Conservation (phyloP, 2,797 vertebrate species). For the Bradypodion ventrale region DNA sequence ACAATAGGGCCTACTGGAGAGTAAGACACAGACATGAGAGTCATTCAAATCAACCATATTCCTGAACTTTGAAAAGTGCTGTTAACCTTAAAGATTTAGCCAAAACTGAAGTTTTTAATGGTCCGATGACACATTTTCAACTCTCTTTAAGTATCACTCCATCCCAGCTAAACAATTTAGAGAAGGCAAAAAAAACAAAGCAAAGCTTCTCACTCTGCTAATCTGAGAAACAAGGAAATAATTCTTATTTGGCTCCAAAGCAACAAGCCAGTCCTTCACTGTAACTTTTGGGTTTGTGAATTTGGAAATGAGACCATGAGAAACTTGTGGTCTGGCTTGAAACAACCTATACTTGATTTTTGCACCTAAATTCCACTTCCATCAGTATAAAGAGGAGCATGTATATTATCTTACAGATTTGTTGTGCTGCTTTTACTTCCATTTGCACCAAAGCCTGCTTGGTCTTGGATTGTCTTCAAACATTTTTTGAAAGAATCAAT, state of each 20-base stretch:
- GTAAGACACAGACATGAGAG: too few relatives aligned
- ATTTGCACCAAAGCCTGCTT: not conserved
- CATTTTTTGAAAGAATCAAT: too few relatives aligned
- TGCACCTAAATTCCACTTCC: not conserved
- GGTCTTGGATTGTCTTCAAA: not conserved
- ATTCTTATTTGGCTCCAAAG: not conserved
- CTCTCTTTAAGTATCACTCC: too few relatives aligned
- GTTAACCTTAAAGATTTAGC: too few relatives aligned
- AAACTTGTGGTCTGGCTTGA: not conserved
- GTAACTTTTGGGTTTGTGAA: not conserved
- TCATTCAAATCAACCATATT: too few relatives aligned
- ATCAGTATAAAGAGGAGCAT: not conserved
- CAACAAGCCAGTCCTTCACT: not conserved
- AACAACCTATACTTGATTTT: not conserved
- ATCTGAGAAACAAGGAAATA: not conserved
- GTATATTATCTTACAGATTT: not conserved
- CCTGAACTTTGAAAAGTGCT: too few relatives aligned
- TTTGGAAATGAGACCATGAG: not conserved
- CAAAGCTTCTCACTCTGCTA: not conserved
- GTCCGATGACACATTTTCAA: too few relatives aligned
- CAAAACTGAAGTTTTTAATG: too few relatives aligned
- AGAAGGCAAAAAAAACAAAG: not conserved
- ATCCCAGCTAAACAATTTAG: not conserved
- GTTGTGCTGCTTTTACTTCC: not conserved
- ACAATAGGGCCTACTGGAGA: too few relatives aligned